A percentile compares a stretch with the other conserved stretches of the same genome.
Evolutionary conservation across 2,113 vertebrate species (phyloP).

Genomic region (Brienomyrus brachyistius): DNA sequence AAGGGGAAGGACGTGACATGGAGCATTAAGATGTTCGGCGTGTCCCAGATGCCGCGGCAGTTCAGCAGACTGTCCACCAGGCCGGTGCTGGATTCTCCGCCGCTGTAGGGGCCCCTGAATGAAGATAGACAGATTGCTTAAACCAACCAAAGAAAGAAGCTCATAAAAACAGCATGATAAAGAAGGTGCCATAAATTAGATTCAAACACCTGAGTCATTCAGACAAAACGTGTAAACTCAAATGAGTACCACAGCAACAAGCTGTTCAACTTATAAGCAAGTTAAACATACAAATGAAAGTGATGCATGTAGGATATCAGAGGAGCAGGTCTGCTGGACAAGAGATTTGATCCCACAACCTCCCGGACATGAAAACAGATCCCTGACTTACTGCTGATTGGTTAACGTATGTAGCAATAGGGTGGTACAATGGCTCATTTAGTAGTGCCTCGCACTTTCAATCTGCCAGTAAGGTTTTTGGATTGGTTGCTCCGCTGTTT

Average conservation of each 20-base stretch:
- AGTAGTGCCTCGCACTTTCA: neutral
- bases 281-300: neutral
- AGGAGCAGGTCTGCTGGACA: neutral
- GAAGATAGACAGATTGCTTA: neutral
- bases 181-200: neutral
- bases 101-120: slow-evolving; percentile 46
- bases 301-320: neutral
- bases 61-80: slow-evolving; percentile 85
- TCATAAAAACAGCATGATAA: neutral
- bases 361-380: neutral
- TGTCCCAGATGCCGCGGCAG: slow-evolving; percentile 83
- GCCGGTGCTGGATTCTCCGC: slow-evolving; percentile 63
- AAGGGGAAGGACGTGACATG: slow-evolving; percentile 96
- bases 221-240: neutral
- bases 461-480: neutral
- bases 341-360: neutral
- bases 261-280: neutral
- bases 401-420: neutral
- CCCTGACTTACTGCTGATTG: neutral
- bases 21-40: slow-evolving; percentile 84
- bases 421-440: neutral
- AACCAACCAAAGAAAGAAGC: slow-evolving; percentile 4
- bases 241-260: neutral
- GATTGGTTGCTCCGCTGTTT: neutral
- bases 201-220: neutral